Base-by-base conservation (phyloP, 2,113 vertebrate species). In the Prunella himalayana region DNA sequence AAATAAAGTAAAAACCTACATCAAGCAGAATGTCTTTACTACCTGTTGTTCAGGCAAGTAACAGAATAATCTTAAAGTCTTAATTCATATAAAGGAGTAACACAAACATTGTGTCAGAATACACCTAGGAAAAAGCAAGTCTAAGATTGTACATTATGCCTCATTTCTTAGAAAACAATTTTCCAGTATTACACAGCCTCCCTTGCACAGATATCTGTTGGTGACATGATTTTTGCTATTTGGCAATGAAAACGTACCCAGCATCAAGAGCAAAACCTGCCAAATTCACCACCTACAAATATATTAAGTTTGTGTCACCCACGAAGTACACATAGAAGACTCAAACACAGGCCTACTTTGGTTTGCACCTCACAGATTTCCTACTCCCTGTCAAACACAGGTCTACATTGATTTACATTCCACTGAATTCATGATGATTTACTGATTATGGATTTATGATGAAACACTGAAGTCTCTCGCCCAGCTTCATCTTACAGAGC, bases 311-410 rank as follows among this genome's bases (percentile, higher is more conserved):
- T 54, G 35, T 44, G 25, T 88, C 19, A 53, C 22, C 35, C 10
- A 17, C 4, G 4, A 60, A 92, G 8, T 12, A 7, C n/a, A 68
- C 2, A 0, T 0, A 37, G 31, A 47, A 17, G 6, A 49, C 27
- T 31, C 24, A 33, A 86, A 84, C 37, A 75, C 5, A 56, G 10
- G 23, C 28, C 15, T 66, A 10, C 35, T 81, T 82, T 2, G 2
- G 17, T 77, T 72, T 66, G 22, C 18, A 41, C 44, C 35, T 75
- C 31, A 37, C 3, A 61, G 27, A 42, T 69, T 61, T 23, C 41
- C 35, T 68, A 50, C 60, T 59, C 45, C 17, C 25, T 54, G 53
- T 33, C 54, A 76, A 69, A 56, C 41, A 76, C 25, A 35, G 12
- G 12, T 49, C 25, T 75, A 17, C 30, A 66, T 20, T 3, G 2